phyloP scores from a whole-genome alignment of 2,113 vertebrate genomes.

The Stegastes partitus region DNA sequence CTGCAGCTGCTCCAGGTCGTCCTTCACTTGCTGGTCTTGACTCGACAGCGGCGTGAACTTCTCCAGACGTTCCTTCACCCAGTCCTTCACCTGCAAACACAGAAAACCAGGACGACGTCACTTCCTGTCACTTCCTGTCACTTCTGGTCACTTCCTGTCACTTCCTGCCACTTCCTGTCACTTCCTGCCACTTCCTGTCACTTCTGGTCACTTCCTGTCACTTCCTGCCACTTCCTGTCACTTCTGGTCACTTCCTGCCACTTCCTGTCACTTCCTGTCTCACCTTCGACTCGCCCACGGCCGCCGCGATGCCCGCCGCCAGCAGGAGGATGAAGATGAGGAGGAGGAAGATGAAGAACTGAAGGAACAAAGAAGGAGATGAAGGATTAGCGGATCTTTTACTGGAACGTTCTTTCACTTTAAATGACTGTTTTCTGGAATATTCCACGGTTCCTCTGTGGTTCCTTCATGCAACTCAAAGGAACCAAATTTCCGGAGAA shows the following conservation, averaged over 20 bases:
- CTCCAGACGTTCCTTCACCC: constrained; percentile 32
- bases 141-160: background rate
- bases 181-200: background rate
- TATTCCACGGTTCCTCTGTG: too few species aligned
- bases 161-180: background rate
- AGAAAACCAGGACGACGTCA: background rate
- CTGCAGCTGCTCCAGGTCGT: constrained; percentile 67
- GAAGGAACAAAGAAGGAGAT: background rate
- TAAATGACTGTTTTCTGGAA: too few species aligned
- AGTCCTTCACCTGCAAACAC: constrained; percentile 59
- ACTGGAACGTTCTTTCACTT: too few species aligned
- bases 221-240: too few species aligned
- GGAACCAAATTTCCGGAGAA: too few species aligned
- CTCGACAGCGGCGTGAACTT: constrained; percentile 25
- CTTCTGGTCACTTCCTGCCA: background rate
- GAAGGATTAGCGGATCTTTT: background rate
- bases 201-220: background rate
- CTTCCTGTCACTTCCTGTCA: background rate
- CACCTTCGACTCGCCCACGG: constrained; percentile 61
- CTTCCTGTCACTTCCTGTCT: background rate
- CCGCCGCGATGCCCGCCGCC: constrained; percentile 78
- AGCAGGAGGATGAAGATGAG: constrained; percentile 82
- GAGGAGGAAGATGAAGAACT: constrained; percentile 83
- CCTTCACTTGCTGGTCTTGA: background rate
- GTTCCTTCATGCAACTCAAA: too few species aligned